Evolutionary conservation across 2,797 vertebrate genomes (phyloP), one percentile per base, ranked within the genome.

Genomic region (Kryptolebias ocellatus): DNA sequence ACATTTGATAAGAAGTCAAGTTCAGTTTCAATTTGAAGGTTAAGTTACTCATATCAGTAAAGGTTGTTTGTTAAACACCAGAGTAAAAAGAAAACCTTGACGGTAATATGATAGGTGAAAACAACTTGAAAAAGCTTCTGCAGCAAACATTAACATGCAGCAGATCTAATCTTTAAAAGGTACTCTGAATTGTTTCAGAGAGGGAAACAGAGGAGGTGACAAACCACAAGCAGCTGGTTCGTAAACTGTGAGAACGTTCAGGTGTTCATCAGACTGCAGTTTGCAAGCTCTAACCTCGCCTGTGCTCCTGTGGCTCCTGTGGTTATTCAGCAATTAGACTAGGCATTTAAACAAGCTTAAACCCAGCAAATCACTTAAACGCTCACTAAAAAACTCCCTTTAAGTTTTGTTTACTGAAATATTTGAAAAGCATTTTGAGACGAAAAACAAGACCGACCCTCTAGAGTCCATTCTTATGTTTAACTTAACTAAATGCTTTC

Each of bases 311-410:
- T 47, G 58, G 62, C 58, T 70, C 16, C 5, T 64, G 75, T 58
- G 70, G 78, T 71, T 60, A 66, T 69, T 77, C 59, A 52, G 39
- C 55, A 62, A 64, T 72, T 66, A 75, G 34, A 67, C 53, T 16
- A 61, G 27, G 39, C 1, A 53, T 70, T 29, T 27, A 55, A 27
- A 62, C 5, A 45, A 14, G 11, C 42, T 64, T 42, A n/a, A 46
- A 6, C 4, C 17, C 45, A 4, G 45, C 15, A 46, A 3, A 44
- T 11, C 10, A 17, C 5, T 17, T 46, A 17, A 46, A 46, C 44
- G 1, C 46, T 18, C n/a, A 49, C 17, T n/a, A 45, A 58, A 71
- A 45, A 58, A 71, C 42, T 37, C 44, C 44, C 62, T 58, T 44
- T 34, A 66, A 9, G 46, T 18, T 34, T n/a, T 1, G n/a, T n/a